Conservation (phyloP, 2,113 vertebrate species). For the Fukomys damarensis region DNA sequence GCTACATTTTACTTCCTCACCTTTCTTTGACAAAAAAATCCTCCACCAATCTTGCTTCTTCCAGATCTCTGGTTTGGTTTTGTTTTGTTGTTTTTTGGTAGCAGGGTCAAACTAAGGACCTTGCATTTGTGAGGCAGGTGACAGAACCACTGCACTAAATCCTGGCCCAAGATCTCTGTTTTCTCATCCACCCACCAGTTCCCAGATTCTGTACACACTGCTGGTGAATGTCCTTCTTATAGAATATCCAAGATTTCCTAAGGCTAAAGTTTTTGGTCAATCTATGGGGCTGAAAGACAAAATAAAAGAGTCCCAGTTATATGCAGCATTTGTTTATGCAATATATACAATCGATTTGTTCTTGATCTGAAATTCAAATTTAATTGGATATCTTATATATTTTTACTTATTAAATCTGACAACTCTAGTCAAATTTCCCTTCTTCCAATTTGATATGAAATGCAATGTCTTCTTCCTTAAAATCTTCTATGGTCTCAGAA, state of each 20-base stretch:
- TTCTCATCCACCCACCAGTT: neutral
- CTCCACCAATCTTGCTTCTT: neutral
- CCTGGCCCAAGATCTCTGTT: neutral
- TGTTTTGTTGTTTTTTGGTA: too few relatives aligned
- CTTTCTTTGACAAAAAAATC: constrained; percentile 11
- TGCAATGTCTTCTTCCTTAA: neutral
- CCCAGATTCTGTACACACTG: neutral
- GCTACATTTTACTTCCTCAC: neutral
- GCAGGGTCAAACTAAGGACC: too few relatives aligned
- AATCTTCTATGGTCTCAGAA: neutral
- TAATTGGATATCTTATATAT: neutral
- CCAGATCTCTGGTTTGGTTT: neutral
- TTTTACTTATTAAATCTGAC: constrained; percentile 2
- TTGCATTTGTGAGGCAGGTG: too few relatives aligned
- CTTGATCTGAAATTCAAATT: constrained; percentile 42
- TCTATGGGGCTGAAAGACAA: neutral
- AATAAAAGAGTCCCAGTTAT: neutral
- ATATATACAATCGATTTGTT: neutral
- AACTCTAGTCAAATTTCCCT: neutral
- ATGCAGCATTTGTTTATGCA: neutral
- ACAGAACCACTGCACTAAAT: too few relatives aligned
- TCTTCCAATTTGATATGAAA: neutral
- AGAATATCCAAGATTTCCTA: neutral
- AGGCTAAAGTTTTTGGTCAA: neutral
- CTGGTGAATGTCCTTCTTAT: neutral